A percentile compares a stretch with the other conserved stretches of the same genome.
These are phyloP conservation scores for Priapulus caudatus DNA, from an alignment of 2,888 invertebrate species.

Conservation along the genomic window DNA sequence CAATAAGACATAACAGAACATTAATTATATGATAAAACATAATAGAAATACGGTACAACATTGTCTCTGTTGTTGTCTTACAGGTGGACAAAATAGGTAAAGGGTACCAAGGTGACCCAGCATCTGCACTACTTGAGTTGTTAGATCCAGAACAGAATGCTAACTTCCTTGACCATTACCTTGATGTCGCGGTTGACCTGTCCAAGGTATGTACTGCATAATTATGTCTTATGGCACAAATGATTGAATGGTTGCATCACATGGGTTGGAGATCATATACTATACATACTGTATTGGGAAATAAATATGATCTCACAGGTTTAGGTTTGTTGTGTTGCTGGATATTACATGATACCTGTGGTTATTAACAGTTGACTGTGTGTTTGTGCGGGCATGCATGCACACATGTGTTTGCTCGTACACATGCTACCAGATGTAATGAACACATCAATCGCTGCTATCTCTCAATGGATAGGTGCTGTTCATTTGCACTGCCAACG, in stretches of 20 bases:
- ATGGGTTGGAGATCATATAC: neutral
- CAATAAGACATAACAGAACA: too few relatives aligned
- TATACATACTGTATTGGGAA: neutral
- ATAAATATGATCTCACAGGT: neutral
- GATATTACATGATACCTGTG: slow-evolving; percentile 2
- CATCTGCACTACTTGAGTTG: slow-evolving; percentile 88
- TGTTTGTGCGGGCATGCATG: neutral
- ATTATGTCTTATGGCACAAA: neutral
- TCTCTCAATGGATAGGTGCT: too few relatives aligned
- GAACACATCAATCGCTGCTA: too few relatives aligned
- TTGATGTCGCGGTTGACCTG: slow-evolving; percentile 92
- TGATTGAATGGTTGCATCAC: neutral
- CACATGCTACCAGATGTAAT: too few relatives aligned
- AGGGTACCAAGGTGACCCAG: slow-evolving; percentile 89
- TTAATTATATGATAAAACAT: too few relatives aligned
- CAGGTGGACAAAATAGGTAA: slow-evolving; percentile 51
- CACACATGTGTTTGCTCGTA: neutral
- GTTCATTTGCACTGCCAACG: slow-evolving; percentile 97
- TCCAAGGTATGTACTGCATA: slow-evolving; percentile 50
- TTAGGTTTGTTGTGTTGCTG: neutral
- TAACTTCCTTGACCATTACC: slow-evolving; percentile 94
- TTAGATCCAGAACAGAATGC: slow-evolving; percentile 97
- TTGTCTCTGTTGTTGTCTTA: too few relatives aligned
- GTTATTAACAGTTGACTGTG: slow-evolving; percentile 7
- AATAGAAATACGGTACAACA: too few relatives aligned